Percentiles rank a stretch among this genome's conserved stretches.
Evolutionary conservation across 37 sponge, comb jelly and placozoan species (phyloP).

Genomic region (Cliona cf. orientalis): DNA sequence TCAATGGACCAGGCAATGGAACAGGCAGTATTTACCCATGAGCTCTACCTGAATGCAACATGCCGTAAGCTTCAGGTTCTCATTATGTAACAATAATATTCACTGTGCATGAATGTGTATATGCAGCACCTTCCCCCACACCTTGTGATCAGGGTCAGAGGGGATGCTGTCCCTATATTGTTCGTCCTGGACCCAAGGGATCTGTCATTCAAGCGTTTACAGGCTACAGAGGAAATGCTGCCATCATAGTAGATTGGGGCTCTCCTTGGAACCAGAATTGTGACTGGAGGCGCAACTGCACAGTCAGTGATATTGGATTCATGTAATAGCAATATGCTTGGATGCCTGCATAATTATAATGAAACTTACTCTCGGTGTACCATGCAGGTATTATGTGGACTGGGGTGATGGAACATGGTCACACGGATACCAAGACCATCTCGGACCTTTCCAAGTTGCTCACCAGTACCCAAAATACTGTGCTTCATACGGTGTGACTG

Average conservation of each 20-base stretch:
- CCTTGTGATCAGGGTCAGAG: not conserved
- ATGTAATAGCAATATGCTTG: slow-evolving; percentile 10
- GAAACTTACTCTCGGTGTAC: not conserved
- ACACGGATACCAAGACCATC: not conserved
- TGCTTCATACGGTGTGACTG: slow-evolving; percentile 20
- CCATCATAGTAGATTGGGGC: slow-evolving; percentile 48
- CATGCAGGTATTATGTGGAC: slow-evolving; percentile 25
- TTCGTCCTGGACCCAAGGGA: slow-evolving; percentile 14
- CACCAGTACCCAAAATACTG: slow-evolving; percentile 36
- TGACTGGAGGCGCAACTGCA: slow-evolving; percentile 10
- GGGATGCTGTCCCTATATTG: slow-evolving; percentile 46
- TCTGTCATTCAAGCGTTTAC: slow-evolving; percentile 39
- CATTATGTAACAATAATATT: no score
- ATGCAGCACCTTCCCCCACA: not conserved
- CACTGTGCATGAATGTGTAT: not conserved
- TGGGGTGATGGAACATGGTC: slow-evolving; percentile 35
- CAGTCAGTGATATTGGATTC: slow-evolving; percentile 15
- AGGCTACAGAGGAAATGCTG: slow-evolving; percentile 50
- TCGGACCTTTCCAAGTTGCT: slow-evolving; percentile 44
- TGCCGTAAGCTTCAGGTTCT: no score
- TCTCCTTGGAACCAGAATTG: not conserved
- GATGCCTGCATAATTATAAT: not conserved
- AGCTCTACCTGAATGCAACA: not conserved
- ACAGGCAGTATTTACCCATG: not conserved
- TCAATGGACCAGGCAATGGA: not conserved